These are phyloP conservation scores for Rhagoletis pomonella DNA, from an alignment of 1,140 invertebrate species.

Conservation along the genomic window DNA sequence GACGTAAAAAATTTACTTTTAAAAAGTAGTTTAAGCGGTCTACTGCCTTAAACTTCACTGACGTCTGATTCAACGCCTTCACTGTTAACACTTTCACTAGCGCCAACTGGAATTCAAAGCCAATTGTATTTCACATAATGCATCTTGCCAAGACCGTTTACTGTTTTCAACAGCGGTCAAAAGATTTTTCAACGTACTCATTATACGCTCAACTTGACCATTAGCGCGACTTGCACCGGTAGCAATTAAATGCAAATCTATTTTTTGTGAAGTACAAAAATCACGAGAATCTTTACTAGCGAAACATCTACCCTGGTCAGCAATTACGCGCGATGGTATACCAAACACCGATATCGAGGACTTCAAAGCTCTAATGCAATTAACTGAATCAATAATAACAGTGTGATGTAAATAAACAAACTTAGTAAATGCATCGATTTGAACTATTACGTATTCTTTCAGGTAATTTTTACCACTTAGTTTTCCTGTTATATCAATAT, in stretches of 20 bases:
- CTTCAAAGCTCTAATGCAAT: conserved; percentile 39
- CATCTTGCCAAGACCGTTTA: no score
- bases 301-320: conserved; percentile 67
- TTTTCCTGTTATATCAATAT: conserved; percentile 49
- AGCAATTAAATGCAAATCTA: conserved; percentile 64
- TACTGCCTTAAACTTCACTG: no score
- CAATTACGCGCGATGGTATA: conserved; percentile 62
- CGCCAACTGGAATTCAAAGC: no score
- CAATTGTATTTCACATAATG: no score
- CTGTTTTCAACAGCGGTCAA: no score
- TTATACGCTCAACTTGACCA: no score
- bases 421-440: conserved; percentile 60
- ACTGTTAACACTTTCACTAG: no score
- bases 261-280: conserved; percentile 62
- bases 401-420: conserved; percentile 60
- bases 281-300: conserved; percentile 64
- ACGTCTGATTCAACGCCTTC: no score
- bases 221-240: conserved; percentile 58
- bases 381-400: conserved; percentile 55
- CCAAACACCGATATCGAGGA: conserved; percentile 62
- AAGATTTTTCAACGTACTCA: no score
- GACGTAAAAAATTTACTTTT: no score
- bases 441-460: conserved; percentile 58
- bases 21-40: no score
- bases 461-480: conserved; percentile 44